phyloP scores from a whole-genome alignment of 64 coral and sea anemone genomes.

The Stichodactyla helianthus region DNA sequence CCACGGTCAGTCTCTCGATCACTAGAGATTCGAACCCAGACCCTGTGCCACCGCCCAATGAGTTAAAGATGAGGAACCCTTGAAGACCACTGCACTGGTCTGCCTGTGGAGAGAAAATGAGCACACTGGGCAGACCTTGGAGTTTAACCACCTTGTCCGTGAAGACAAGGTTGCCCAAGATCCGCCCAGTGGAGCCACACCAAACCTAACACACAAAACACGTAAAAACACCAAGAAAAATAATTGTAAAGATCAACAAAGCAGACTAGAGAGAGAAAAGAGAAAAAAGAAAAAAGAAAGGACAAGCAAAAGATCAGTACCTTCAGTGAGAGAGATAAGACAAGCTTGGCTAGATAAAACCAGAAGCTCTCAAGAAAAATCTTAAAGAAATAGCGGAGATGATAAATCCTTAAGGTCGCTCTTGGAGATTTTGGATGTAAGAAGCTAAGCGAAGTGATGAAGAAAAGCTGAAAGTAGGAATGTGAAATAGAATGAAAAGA shows the following conservation, averaged over 20 bases:
- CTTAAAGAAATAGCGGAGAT: not conserved
- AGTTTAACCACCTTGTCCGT: constrained; percentile 10
- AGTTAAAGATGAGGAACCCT: constrained; percentile 56
- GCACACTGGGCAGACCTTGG: constrained; percentile 7
- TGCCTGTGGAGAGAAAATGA: constrained; percentile 19
- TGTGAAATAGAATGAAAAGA: constrained; percentile 1
- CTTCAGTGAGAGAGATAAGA: not conserved
- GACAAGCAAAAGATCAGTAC: not conserved
- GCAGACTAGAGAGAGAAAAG: not conserved
- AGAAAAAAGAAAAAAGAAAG: not conserved
- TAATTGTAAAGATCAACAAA: not conserved
- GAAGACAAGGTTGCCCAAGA: constrained; percentile 22
- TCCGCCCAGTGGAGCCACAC: constrained; percentile 29
- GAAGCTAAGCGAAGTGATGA: not conserved
- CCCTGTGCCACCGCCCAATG: constrained; percentile 44
- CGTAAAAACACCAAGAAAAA: not conserved
- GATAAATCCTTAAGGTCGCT: not conserved
- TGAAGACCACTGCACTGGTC: constrained; percentile 57
- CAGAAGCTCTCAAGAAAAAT: constrained; percentile 6
- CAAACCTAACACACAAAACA: constrained; percentile 5
- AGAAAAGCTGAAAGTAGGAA: constrained; percentile 16
- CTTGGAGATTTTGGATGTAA: constrained; percentile 12
- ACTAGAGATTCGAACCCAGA: constrained; percentile 44
- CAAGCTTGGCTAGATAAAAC: not conserved
- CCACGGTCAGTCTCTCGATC: constrained; percentile 36